phyloP scores from a whole-genome alignment of 92 coral and sea anemone genomes.

The Porites divaricata region DNA sequence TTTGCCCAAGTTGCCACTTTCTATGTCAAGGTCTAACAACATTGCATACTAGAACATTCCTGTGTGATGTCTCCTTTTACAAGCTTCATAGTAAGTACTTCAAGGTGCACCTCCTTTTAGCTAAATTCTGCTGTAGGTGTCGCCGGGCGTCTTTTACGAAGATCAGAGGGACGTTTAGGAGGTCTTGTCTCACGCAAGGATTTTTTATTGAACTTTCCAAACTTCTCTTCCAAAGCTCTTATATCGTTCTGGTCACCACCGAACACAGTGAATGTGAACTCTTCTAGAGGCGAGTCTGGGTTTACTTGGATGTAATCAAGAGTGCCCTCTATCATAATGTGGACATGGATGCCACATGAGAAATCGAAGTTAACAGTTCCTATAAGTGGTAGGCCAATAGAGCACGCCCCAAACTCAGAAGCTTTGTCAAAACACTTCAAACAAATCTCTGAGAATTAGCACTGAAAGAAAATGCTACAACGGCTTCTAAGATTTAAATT shows the following conservation, averaged over 20 bases:
- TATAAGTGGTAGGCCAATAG: slow-evolving; percentile 37
- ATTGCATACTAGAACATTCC: slow-evolving; percentile 21
- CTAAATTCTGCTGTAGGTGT: not conserved
- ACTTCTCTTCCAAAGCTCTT: slow-evolving; percentile 10
- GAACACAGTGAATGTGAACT: slow-evolving; percentile 29
- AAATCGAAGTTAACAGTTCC: slow-evolving; percentile 45
- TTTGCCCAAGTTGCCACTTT: slow-evolving; percentile 19
- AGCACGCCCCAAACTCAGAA: slow-evolving; percentile 27
- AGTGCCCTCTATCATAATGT: slow-evolving; percentile 29
- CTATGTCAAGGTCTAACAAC: slow-evolving; percentile 26
- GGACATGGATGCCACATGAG: slow-evolving; percentile 8
- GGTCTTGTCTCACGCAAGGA: not conserved
- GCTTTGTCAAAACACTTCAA: slow-evolving; percentile 52
- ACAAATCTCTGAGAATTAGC: slow-evolving; percentile 38
- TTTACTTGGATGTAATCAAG: slow-evolving; percentile 22
- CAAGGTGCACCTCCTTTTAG: not conserved
- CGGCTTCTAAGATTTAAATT: too few species aligned
- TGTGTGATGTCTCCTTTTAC: slow-evolving; percentile 27
- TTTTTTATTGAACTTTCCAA: slow-evolving; percentile 9
- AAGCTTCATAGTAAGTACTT: not conserved
- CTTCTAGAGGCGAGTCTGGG: slow-evolving; percentile 37
- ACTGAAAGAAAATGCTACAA: not conserved
- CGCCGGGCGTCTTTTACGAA: not conserved
- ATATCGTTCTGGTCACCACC: slow-evolving; percentile 19
- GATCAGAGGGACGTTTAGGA: not conserved